phyloP scores from a whole-genome alignment of 2,888 invertebrate genomes.

The Pristionchus arcanus region DNA sequence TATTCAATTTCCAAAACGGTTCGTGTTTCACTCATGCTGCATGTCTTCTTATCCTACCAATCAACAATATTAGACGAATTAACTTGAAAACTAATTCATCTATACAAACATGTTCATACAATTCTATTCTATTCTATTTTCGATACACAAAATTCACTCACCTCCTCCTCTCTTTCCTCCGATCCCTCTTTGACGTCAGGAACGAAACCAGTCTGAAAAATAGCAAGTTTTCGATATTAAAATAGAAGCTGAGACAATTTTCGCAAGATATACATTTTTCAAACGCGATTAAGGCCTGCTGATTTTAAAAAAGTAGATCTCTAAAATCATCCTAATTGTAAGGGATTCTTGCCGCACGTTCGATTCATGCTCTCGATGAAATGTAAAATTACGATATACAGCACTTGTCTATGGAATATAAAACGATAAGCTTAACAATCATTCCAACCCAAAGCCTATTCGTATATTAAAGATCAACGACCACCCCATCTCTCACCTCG shows the following conservation, averaged over 20 bases:
- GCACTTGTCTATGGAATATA: background rate
- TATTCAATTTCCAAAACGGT: background rate
- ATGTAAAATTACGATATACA: background rate
- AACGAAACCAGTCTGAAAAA: background rate
- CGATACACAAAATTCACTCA: too few relatives aligned
- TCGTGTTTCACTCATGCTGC: background rate
- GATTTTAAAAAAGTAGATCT: background rate
- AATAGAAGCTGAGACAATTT: too few relatives aligned
- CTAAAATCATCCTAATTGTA: background rate
- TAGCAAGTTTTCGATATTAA: background rate
- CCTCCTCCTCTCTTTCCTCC: background rate
- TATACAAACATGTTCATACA: too few relatives aligned
- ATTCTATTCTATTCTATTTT: background rate
- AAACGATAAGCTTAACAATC: background rate
- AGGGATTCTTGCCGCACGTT: background rate
- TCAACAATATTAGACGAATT: background rate
- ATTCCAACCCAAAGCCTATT: too few relatives aligned
- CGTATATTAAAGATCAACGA: background rate
- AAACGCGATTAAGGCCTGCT: too few relatives aligned
- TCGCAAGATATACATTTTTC: too few relatives aligned
- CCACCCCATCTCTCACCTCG: background rate
- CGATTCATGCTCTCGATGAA: background rate
- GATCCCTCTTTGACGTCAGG: background rate
- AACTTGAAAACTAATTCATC: too few relatives aligned
- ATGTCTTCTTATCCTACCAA: background rate